Base-by-base conservation (phyloP, 2,888 invertebrate genomes). In the Gastrophysa polygoni region DNA sequence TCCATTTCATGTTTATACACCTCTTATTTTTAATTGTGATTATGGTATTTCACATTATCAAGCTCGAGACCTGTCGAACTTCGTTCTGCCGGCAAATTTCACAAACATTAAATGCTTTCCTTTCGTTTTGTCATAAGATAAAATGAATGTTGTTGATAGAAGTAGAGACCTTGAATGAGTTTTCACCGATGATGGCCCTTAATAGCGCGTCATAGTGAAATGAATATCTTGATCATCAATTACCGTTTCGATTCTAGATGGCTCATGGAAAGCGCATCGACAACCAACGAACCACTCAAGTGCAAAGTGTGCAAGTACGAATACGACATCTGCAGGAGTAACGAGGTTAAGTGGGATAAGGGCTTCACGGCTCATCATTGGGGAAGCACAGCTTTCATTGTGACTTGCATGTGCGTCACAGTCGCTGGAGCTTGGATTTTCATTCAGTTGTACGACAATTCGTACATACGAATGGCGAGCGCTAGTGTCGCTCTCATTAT, bases 301-400 rank as follows among this genome's bases (percentile, higher is more conserved):
- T 94, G 94, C 82, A 93, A 93, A 80, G 93, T 95, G 0, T 95
- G 95, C 83, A 90, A 91, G 68, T 89, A 90, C 49, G 88, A 90
- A 1, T 93, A 93, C 81, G 90, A 91, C 72, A 91, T 93, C 38
- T 89, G 91, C 77, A 88, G 89, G 73, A 88, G 90, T 1, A 90
- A 87, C 73, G 87, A 88, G 85, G 86, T 92, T 79, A 91, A 91
- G 71, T 92, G 93, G 92, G 91, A 92, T 78, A 88, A 89, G 74
- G 91, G 92, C 32, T 91, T 94, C 80, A 93, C 92, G 18, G 84
- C 90, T 38, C 87, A 89, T 71, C 94, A 94, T 82, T 94, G 94
- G 93, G 83, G 90, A 68, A 91, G 92, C 81, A 93, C 93, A 10
- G 89, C 90, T 29, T 88, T 90, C 59, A 87, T 91, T 66, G 90